Percentiles rank a stretch among this genome's conserved stretches.
These are phyloP conservation scores for Nycticryphes semicollaris DNA, from an alignment of 2,113 vertebrate genomes.

Conservation along the genomic window DNA sequence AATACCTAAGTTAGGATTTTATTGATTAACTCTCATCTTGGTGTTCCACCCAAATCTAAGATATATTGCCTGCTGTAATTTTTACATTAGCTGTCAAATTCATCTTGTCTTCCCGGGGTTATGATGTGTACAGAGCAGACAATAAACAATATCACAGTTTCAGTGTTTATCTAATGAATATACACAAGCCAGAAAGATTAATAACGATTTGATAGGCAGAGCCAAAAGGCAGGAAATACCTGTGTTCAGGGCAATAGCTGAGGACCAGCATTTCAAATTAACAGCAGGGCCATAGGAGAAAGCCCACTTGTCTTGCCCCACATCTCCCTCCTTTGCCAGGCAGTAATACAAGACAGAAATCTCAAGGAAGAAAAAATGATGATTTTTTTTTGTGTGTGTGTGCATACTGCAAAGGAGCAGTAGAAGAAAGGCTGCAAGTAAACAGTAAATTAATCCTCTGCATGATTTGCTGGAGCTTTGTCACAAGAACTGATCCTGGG, in stretches of 20 bases:
- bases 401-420: neutral
- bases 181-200: slow-evolving; percentile 61
- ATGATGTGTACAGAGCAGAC: slow-evolving; percentile 80
- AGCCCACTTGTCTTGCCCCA: neutral
- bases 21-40: slow-evolving; percentile 97
- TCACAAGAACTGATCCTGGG: neutral
- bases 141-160: slow-evolving; percentile 78
- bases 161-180: slow-evolving; percentile 72
- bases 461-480: neutral
- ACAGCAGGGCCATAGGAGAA: neutral
- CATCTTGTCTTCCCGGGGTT: slow-evolving; percentile 88
- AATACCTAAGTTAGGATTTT: slow-evolving; percentile 91
- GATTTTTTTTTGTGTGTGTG: neutral
- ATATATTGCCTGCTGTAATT: slow-evolving; percentile 93
- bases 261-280: neutral
- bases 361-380: neutral
- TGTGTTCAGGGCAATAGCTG: neutral
- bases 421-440: neutral
- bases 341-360: neutral
- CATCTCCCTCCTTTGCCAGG: neutral
- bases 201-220: slow-evolving; percentile 46
- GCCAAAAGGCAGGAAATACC: slow-evolving; percentile 38
- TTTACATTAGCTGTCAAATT: slow-evolving; percentile 95
- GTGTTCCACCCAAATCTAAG: slow-evolving; percentile 89
- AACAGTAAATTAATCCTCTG: neutral